These are phyloP conservation scores for Oasisia sp. DNA, from an alignment of 2,888 invertebrate genomes.

Conservation along the genomic window DNA sequence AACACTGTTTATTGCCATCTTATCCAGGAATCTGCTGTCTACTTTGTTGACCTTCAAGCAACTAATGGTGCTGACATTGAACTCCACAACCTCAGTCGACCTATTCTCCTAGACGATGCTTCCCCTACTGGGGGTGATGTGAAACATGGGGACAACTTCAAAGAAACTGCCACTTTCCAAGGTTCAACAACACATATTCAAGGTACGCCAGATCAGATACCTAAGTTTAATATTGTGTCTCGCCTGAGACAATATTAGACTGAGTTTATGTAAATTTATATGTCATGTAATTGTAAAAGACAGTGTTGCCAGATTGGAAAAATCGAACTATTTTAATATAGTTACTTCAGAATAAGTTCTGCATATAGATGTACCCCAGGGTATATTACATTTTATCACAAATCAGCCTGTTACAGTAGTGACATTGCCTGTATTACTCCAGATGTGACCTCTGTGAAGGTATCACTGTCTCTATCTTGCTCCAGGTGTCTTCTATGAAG, in stretches of 20 bases:
- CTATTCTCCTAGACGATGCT: not conserved
- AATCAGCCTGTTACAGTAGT: no score
- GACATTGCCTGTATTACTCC: no score
- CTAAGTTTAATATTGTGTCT: not conserved
- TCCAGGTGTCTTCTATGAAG: not conserved
- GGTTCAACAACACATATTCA: not conserved
- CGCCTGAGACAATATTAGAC: not conserved
- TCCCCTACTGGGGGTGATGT: not conserved
- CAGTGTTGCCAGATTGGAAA: not conserved
- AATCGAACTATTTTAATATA: not conserved
- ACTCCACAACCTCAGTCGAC: slow-evolving; percentile 12
- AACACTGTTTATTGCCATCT: not conserved
- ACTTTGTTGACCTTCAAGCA: slow-evolving; percentile 12
- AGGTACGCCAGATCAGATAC: not conserved
- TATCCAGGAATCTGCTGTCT: not conserved
- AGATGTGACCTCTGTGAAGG: not conserved
- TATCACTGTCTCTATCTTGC: not conserved
- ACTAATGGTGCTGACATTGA: not conserved
- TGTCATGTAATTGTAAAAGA: not conserved
- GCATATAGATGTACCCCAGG: not conserved
- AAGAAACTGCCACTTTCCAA: not conserved
- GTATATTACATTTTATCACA: no score
- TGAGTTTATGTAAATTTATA: not conserved
- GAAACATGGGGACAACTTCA: not conserved
- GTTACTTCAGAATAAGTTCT: not conserved